Base-by-base conservation (phyloP, 2,888 invertebrate genomes). In the Drosophila hawaiiensis region DNA sequence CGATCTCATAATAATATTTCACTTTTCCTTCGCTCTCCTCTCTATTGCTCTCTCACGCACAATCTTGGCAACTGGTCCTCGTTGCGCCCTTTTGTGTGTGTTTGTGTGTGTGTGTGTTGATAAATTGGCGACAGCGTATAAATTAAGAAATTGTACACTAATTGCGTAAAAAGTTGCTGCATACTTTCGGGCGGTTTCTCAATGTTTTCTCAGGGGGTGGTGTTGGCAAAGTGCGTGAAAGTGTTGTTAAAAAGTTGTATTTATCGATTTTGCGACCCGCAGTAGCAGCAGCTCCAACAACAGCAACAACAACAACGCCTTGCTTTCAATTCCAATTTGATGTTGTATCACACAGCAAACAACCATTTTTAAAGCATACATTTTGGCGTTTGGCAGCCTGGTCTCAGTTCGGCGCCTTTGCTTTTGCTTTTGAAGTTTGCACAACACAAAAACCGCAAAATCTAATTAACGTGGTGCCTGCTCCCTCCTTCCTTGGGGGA, bases 101-200 rank as follows among this genome's bases (percentile, higher is more conserved):
- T 33, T 31, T 41, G 41, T 47, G 33, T 68, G 54, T 68, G 54
- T 47, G 31, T 78, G 71, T 78, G 82, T 83, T 91, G 91, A 91
- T 91, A 91, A 91, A 91, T 91, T 91, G 91, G 91, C 91, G 91
- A 91, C 91, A 91, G 90, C 84, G 84, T 87, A 91, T 91, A 91
- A 91, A 91, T 91, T 91, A 91, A 91, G 91, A 91, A 91, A 91
- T 91, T 91, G 88, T 91, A 89, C 90, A 90, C 91, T 91, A 91
- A 91, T 91, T 91, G 90, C 89, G 82, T 89, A 86, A 91, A 90
- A 90, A 84, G 81, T 85, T 83, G 80, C 71, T 80, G 84, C 84
- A 86, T 88, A 84, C 84, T 89, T 89, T 81, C 73, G 77, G 75
- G 77, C 80, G 84, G 77, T 78, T 86, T 83, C 76, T 81, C 83